Evolutionary conservation across 2,113 vertebrate species (phyloP), one percentile per base, ranked within the genome.

Genomic region (Mohoua ochrocephala): DNA sequence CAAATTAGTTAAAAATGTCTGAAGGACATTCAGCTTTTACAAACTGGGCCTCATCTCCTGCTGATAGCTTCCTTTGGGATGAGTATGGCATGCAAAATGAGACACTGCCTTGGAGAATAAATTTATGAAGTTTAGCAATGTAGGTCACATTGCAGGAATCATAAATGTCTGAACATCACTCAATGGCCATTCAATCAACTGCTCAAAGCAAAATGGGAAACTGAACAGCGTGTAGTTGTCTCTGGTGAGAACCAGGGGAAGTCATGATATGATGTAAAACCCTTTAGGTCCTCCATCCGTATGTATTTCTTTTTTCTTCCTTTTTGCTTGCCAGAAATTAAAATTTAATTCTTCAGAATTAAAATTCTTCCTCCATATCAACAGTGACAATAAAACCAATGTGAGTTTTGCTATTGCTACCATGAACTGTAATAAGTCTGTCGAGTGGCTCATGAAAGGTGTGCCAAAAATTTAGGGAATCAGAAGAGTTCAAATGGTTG

Each of bases 11-110:
- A 65, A 95, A 95, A 93, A 86, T 83, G 89, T 97, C 94, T 98
- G 96, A 97, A 98, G 97, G 97, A 97, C 97, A 96, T 97, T 95
- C 91, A 94, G 95, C 75, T 93, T 97, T 97, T 97, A 95, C 96
- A 97, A 97, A 98, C 91, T 95, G 95, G 97, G 97, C 96, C 93
- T 97, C 96, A 92, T 98, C 97, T 97, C 97, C 96, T 91, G 97
- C 97, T 97, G 97, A 97, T 97, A 97, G 97, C 90, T 94, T 96
- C 97, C 95, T 97, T 96, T 96, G 95, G 96, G 93, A 96, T 35
- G 76, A 60, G 41, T 52, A 17, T 74, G 76, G 79, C 85, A 53
- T 94, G 83, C 79, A 97, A 96, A 96, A 91, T 92, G 71, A 96
- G 90, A 64, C 82, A 70, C 52, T 91, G 93, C 93, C 95, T 86